Conservation (phyloP, 2,888 invertebrate genomes). For the Siphlonurus alternatus region DNA sequence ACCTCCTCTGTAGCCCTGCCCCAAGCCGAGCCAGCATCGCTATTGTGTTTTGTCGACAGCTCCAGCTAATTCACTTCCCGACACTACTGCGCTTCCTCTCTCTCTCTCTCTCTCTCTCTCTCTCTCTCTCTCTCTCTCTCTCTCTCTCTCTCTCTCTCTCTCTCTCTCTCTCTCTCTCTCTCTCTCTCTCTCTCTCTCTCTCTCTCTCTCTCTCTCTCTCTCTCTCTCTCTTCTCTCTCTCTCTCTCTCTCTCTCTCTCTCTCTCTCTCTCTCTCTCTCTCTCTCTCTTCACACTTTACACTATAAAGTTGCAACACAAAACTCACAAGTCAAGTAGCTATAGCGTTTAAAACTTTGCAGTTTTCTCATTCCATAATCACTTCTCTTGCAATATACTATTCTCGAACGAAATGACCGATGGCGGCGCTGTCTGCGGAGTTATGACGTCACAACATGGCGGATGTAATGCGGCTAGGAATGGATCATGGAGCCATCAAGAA, state of each 20-base stretch:
- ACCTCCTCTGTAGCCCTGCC: neutral
- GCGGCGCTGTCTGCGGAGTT: too few species aligned
- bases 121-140: neutral
- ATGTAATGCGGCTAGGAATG: too few species aligned
- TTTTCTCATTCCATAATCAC: too few species aligned
- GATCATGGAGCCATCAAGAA: too few species aligned
- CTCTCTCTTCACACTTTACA: too few species aligned
- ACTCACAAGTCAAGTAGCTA: too few species aligned
- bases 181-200: neutral
- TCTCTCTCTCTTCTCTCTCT: neutral
- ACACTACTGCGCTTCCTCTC: neutral
- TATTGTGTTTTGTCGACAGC: neutral
- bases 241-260: neutral
- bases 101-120: neutral
- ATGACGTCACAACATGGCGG: too few species aligned
- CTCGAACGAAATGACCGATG: too few species aligned
- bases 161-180: neutral
- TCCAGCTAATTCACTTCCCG: neutral
- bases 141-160: neutral
- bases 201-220: neutral
- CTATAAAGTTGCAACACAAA: too few species aligned
- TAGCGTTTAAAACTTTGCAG: too few species aligned
- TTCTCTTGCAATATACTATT: too few species aligned
- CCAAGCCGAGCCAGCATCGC: neutral
- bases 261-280: neutral